These are phyloP conservation scores for Charina bottae DNA, from an alignment of 2,113 vertebrate species.

Conservation along the genomic window DNA sequence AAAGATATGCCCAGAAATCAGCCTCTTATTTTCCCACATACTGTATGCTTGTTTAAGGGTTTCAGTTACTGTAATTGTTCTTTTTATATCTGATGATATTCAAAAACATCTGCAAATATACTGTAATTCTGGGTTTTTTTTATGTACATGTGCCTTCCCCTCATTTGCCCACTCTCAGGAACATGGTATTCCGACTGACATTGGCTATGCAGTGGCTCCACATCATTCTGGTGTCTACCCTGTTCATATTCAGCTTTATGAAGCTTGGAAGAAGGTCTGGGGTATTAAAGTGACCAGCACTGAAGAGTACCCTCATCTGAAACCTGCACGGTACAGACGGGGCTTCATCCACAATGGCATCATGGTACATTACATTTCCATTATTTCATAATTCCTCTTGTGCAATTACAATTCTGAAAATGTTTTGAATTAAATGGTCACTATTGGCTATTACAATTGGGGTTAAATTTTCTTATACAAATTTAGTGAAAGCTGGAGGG, in stretches of 20 bases:
- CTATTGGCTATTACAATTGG: not conserved
- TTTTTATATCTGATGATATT: not conserved
- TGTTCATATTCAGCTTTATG: conserved; percentile 92
- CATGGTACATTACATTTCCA: conserved; percentile 85
- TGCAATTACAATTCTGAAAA: not conserved
- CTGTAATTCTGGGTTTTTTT: not conserved
- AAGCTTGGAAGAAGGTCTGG: conserved; percentile 97
- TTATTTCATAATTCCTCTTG: conserved; percentile 57
- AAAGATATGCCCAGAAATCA: not conserved
- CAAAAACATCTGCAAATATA: not conserved
- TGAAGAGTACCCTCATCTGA: conserved; percentile 96
- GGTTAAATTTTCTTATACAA: not conserved
- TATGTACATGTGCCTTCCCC: not conserved
- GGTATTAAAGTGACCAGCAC: conserved; percentile 93
- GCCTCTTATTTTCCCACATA: not conserved
- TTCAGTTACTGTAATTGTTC: not conserved
- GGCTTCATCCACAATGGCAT: conserved; percentile 95
- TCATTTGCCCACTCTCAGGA: conserved; percentile 73
- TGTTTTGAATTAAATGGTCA: not conserved
- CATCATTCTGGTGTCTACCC: conserved; percentile 98
- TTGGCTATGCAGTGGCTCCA: conserved; percentile 95
- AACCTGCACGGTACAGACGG: conserved; percentile 93
- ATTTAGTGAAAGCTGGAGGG: not conserved
- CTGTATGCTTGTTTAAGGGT: not conserved
- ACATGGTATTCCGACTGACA: conserved; percentile 88